These are phyloP conservation scores for Psittacula derbiana DNA, from an alignment of 2,797 vertebrate genomes.

Conservation along the genomic window DNA sequence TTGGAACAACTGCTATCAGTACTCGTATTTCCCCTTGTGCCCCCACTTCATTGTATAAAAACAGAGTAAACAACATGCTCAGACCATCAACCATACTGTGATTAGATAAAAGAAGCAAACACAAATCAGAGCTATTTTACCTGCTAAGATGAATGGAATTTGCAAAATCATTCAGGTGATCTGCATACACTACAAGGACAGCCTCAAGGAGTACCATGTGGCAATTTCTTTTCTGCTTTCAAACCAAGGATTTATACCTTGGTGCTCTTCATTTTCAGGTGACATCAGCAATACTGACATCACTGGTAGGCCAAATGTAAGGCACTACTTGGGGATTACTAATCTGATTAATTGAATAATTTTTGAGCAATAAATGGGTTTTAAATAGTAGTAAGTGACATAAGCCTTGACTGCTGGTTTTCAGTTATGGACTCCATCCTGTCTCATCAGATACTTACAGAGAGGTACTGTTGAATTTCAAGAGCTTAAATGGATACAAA, in stretches of 20 bases:
- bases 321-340: background rate
- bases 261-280: background rate
- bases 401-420: background rate
- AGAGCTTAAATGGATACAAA: background rate
- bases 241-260: background rate
- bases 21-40: background rate
- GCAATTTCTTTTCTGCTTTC: background rate
- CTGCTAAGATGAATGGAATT: background rate
- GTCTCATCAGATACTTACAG: background rate
- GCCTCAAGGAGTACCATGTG: background rate
- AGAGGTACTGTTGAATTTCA: background rate
- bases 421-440: background rate
- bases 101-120: background rate
- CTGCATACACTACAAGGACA: background rate
- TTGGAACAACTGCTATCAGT: background rate
- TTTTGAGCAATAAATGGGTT: background rate
- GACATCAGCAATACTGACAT: background rate
- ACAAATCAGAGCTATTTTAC: background rate
- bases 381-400: background rate
- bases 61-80: background rate
- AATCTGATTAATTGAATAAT: background rate
- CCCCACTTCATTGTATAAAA: background rate
- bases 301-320: background rate
- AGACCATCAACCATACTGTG: background rate
- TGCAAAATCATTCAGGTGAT: background rate